Evolutionary conservation across 2,797 vertebrate species (phyloP).

Genomic region (Kryptolebias ocellatus): DNA sequence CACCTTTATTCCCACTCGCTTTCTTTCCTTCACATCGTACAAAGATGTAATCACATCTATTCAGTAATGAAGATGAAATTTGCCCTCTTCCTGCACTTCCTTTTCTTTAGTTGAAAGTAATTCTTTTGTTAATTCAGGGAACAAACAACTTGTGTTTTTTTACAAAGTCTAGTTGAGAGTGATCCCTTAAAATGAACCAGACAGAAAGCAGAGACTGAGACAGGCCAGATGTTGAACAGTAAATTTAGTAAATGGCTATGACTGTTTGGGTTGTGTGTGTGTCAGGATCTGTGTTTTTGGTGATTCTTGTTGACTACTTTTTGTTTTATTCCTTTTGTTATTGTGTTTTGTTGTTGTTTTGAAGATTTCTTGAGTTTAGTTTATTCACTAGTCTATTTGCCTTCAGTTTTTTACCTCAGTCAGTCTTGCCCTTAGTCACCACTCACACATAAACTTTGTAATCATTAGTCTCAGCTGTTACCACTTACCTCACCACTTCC

Average conservation of each 20-base stretch:
- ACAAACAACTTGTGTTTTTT: conserved; percentile 60
- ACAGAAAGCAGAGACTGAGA: conserved; percentile 25
- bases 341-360: too few species aligned
- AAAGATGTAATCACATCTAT: conserved; percentile 58
- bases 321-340: too few species aligned
- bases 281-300: conserved; percentile 56
- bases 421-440: too few species aligned
- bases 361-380: too few species aligned
- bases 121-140: conserved; percentile 42
- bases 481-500: too few species aligned
- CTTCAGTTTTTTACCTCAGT: too few species aligned
- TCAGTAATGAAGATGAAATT: conserved; percentile 59
- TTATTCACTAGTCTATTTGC: too few species aligned
- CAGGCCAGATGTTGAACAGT: conserved; percentile 14
- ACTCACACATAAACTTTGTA: too few species aligned
- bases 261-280: conserved; percentile 49
- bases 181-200: conserved; percentile 33
- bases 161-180: conserved; percentile 13
- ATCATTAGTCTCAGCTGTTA: too few species aligned
- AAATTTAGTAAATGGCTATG: conserved; percentile 59
- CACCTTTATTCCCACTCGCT: conserved; percentile 32
- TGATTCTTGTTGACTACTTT: conserved; percentile 7
- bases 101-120: conserved; percentile 21
- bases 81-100: conserved; percentile 14
- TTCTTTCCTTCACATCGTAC: conserved; percentile 2